Conservation (phyloP, 2,888 invertebrate genomes). For the Selenia dentaria region DNA sequence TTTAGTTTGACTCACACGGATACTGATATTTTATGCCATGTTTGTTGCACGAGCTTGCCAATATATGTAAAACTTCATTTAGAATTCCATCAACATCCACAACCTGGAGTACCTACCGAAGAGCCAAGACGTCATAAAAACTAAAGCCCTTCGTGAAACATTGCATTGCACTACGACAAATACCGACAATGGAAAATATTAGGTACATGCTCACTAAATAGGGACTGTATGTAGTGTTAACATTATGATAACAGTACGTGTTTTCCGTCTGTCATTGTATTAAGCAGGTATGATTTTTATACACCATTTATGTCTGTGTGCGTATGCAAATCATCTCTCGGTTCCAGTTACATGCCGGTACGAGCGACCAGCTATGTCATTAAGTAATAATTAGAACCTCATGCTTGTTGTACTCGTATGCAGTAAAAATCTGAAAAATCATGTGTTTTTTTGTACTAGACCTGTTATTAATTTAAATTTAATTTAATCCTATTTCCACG, state of each 20-base stretch:
- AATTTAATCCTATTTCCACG: too few relatives aligned
- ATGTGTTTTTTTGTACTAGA: constrained; percentile 13
- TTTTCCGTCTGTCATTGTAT: constrained; percentile 19
- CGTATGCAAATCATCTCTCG: constrained; percentile 39
- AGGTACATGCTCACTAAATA: too few relatives aligned
- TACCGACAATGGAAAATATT: constrained; percentile 5
- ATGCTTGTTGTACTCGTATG: constrained; percentile 9
- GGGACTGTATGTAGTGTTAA: too few relatives aligned
- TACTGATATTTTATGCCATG: constrained; percentile 23
- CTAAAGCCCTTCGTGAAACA: constrained; percentile 9
- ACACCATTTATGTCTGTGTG: constrained; percentile 4
- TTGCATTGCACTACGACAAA: not conserved
- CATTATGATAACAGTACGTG: too few relatives aligned
- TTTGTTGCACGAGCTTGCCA: constrained; percentile 18
- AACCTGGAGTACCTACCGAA: constrained; percentile 3
- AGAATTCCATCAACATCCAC: constrained; percentile 22
- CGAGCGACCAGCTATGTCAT: constrained; percentile 31
- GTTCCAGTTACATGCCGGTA: constrained; percentile 45
- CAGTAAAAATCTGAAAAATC: constrained; percentile 19
- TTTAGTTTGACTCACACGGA: constrained; percentile 22
- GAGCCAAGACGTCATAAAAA: constrained; percentile 15
- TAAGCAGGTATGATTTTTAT: constrained; percentile 20
- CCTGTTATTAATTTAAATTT: too few relatives aligned
- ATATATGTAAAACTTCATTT: constrained; percentile 20
- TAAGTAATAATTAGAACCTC: constrained; percentile 35